Conservation (phyloP, 2,113 vertebrate species). For the Mormyrus lacerda region DNA sequence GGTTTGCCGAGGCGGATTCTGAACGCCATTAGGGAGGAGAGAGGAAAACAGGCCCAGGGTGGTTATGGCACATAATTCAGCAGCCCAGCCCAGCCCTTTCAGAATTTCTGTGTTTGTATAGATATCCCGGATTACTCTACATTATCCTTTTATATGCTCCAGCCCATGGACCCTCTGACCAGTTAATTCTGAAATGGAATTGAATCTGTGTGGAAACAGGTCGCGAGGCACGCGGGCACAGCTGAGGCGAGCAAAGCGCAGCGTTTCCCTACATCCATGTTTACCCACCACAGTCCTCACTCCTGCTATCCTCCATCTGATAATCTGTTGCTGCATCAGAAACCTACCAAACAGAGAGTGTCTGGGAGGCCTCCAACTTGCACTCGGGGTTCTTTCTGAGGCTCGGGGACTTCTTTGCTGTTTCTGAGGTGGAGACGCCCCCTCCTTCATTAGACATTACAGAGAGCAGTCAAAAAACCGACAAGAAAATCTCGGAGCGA, state of each 20-base stretch:
- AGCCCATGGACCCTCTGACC: slow-evolving; percentile 12
- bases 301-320: neutral
- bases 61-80: neutral
- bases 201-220: slow-evolving; percentile 18
- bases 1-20: neutral
- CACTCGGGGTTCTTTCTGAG: no score
- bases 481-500: slow-evolving; percentile 34
- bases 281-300: neutral
- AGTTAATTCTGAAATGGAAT: slow-evolving; percentile 20
- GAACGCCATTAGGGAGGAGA: neutral
- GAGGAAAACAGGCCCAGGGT: neutral
- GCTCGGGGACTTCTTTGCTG: neutral
- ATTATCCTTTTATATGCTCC: slow-evolving; percentile 20
- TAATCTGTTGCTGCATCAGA: neutral
- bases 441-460: neutral
- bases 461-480: slow-evolving; percentile 17
- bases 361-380: neutral
- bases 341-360: neutral
- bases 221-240: neutral
- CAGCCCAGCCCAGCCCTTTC: neutral
- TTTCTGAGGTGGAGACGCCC: neutral
- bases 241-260: neutral
- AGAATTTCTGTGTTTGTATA: slow-evolving; percentile 17
- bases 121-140: slow-evolving; percentile 20
- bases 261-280: neutral